Evolutionary conservation across 2,797 vertebrate genomes (phyloP).

Genomic region (Chelon auratus): DNA sequence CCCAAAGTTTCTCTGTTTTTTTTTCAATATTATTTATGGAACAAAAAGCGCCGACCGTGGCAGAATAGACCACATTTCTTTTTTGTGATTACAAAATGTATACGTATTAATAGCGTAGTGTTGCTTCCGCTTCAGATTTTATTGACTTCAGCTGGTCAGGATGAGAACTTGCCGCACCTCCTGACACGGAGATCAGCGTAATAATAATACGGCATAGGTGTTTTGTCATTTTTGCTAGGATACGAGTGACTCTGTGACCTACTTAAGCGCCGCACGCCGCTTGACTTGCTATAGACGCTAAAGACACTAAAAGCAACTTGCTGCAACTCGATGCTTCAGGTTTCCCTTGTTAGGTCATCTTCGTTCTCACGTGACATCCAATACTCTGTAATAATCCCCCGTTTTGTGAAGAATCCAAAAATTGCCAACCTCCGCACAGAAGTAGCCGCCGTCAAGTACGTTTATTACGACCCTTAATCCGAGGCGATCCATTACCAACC

Average conservation of each 20-base stretch:
- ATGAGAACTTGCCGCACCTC: neutral
- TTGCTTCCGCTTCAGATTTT: neutral
- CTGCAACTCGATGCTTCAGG: conserved; percentile 43
- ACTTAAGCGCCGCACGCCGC: conserved; percentile 37
- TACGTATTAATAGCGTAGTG: neutral
- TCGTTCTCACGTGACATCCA: conserved; percentile 37
- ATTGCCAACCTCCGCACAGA: conserved; percentile 11
- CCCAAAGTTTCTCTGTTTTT: too few relatives aligned
- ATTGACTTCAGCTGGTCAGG: neutral
- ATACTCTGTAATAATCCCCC: conserved; percentile 32
- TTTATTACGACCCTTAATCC: conserved; percentile 70
- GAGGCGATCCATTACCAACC: conserved; percentile 68
- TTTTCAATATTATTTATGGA: too few relatives aligned
- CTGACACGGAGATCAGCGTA: conserved; percentile 4
- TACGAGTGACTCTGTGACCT: conserved; percentile 55
- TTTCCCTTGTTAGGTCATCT: conserved; percentile 35
- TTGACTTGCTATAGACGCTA: conserved; percentile 34
- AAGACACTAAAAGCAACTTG: neutral
- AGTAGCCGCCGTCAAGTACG: conserved; percentile 28
- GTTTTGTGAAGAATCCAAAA: conserved; percentile 23
- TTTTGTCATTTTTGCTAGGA: conserved; percentile 10
- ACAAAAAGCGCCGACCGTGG: too few relatives aligned
- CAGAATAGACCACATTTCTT: too few relatives aligned
- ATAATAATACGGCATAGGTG: neutral
- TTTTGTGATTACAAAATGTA: too few relatives aligned